These are phyloP conservation scores for Globodera rostochiensis DNA, from an alignment of 1,140 invertebrate species.

Conservation along the genomic window DNA sequence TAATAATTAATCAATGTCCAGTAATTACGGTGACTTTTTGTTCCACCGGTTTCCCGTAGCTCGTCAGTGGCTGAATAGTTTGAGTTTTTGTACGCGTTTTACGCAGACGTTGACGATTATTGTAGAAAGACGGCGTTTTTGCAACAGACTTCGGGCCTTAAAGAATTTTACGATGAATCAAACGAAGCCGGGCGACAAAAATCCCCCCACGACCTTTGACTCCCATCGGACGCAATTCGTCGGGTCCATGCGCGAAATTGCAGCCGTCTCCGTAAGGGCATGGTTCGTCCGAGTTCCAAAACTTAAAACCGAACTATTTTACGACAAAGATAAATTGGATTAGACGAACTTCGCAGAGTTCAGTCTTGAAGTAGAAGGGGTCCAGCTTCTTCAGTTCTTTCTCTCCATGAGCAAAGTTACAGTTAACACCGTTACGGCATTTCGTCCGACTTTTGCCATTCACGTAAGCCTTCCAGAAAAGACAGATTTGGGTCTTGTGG, in stretches of 20 bases:
- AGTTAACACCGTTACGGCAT: not conserved
- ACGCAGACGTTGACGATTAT: not conserved
- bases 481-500: not conserved
- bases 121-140: not conserved
- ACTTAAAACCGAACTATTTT: not conserved
- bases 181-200: not conserved
- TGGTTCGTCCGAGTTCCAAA: not conserved
- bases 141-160: not conserved
- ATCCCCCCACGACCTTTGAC: not conserved
- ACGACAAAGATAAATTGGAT: too few relatives aligned
- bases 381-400: not conserved
- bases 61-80: not conserved
- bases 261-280: not conserved
- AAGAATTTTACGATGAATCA: not conserved
- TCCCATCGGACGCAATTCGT: not conserved
- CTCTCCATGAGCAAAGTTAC: not conserved
- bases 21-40: not conserved
- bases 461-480: not conserved
- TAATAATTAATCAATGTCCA: slow-evolving; percentile 1
- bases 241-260: not conserved
- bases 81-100: not conserved
- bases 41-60: not conserved
- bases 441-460: not conserved
- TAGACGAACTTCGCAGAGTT: not conserved
- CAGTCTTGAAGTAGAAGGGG: not conserved